Conservation (phyloP, 1,140 invertebrate genomes). For the Melanaphis sacchari region DNA sequence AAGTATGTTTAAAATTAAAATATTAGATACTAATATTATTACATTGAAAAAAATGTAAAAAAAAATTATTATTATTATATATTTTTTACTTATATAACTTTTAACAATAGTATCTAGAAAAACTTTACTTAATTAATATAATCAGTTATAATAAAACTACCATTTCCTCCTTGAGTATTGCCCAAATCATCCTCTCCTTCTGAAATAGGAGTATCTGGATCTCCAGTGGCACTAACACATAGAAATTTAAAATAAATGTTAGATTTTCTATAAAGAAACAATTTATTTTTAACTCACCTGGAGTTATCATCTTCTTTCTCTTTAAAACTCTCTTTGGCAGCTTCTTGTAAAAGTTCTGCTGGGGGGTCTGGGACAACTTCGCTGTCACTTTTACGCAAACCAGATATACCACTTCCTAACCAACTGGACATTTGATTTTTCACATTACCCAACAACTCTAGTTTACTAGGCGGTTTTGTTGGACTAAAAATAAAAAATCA, state of each 20-base stretch:
- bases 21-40: neutral
- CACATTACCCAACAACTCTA: slow-evolving; percentile 81
- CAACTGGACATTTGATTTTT: slow-evolving; percentile 79
- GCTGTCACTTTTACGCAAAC: slow-evolving; percentile 68
- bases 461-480: slow-evolving; percentile 73
- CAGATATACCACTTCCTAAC: slow-evolving; percentile 73
- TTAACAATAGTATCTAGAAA: neutral
- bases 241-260: neutral
- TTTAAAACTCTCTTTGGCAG: slow-evolving; percentile 64
- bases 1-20: neutral
- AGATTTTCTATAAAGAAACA: neutral
- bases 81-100: no score
- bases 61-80: no score
- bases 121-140: neutral
- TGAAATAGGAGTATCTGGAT: slow-evolving; percentile 80
- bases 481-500: slow-evolving; percentile 66
- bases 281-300: slow-evolving; percentile 68
- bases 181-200: slow-evolving; percentile 46
- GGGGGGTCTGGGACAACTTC: slow-evolving; percentile 62
- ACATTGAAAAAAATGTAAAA: neutral
- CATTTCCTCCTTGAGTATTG: slow-evolving; percentile 51
- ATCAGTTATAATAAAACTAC: neutral
- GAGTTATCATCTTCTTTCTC: slow-evolving; percentile 81
- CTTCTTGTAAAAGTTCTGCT: slow-evolving; percentile 64
- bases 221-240: slow-evolving; percentile 77